Conservation (phyloP, 2,888 invertebrate genomes). For the Sclerodermus sp. region DNA sequence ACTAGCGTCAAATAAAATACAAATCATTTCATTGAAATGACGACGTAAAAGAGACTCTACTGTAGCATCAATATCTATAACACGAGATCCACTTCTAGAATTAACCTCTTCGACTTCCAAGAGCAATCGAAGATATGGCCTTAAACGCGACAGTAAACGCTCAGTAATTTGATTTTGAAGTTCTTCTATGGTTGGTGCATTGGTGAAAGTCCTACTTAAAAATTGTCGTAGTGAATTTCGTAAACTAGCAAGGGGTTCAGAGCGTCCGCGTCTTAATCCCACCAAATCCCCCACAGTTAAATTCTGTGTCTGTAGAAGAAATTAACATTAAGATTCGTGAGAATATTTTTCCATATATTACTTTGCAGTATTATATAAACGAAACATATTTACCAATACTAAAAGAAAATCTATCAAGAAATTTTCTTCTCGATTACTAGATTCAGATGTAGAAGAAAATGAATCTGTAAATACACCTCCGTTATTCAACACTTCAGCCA, state of each 20-base stretch:
- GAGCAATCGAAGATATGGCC: conserved; percentile 30
- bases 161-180: conserved; percentile 30
- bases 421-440: conserved; percentile 17
- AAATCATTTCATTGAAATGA: conserved; percentile 25
- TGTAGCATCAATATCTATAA: conserved; percentile 33
- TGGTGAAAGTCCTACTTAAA: conserved; percentile 31
- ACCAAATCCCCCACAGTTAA: conserved; percentile 31
- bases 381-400: conserved; percentile 28
- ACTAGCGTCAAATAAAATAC: conserved; percentile 32
- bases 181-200: conserved; percentile 15
- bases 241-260: conserved; percentile 29
- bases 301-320: conserved; percentile 31
- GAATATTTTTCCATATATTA: too few relatives aligned
- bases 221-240: conserved; percentile 36
- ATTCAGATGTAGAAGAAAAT: conserved; percentile 6
- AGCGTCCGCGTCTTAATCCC: conserved; percentile 29
- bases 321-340: background rate
- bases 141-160: conserved; percentile 30
- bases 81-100: conserved; percentile 13
- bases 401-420: conserved; percentile 31
- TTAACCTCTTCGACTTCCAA: conserved; percentile 23
- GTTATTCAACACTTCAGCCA: conserved; percentile 24
- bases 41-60: conserved; percentile 31
- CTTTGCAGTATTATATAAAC: too few relatives aligned
- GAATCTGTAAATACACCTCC: conserved; percentile 12